Evolutionary conservation across 1,140 invertebrate species (phyloP), one percentile per base, ranked within the genome.

Genomic region (Olivierus martensii): DNA sequence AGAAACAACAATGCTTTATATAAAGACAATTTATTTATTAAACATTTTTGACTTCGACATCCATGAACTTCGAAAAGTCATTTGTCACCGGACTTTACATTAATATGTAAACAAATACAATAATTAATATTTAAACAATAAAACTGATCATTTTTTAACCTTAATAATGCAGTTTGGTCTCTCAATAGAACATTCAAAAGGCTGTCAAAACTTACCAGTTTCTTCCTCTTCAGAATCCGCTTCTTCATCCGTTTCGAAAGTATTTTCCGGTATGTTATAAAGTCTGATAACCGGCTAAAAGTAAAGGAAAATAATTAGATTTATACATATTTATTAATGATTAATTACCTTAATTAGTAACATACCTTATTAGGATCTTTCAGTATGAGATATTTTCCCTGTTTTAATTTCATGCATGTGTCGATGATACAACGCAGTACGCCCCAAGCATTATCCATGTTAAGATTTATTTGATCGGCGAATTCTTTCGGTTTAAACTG

Each of bases 401-500:
- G 90, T 62, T 92, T 88, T 63, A 98, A 86, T 67, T 94, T 94
- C 86, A 97, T 91, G 60, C 92, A 93, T 53, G 94, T 84, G 66
- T 99, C 94, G 64, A 99, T 87, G 59, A 99, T 94, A 67, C 92
- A 98, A 5, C 94, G 77, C n/a, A 99, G 71, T 49, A 99, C 89
- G 55, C 94, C 96, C 95, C 95, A 99, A 2, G 87, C 92, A 70
- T 99, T 99, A 66, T 99, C 96, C 91, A 99, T 94, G 65, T 94
- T 98, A 56, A 99, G 71, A 73, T 95, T 98, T 62, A 99, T 99
- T 72, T 99, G 95, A 3, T 86, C 89, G 7, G 94, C 94, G 71
- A 99, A 99, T 73, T 99, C 95, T 62, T 85, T 82, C 2, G 96
- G 96, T 66, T 94, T 95, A 69, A 95, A 98, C 68, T 99, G 94